Conservation (phyloP, 2,888 invertebrate species). For the Chalcosyrphus nemorum region DNA sequence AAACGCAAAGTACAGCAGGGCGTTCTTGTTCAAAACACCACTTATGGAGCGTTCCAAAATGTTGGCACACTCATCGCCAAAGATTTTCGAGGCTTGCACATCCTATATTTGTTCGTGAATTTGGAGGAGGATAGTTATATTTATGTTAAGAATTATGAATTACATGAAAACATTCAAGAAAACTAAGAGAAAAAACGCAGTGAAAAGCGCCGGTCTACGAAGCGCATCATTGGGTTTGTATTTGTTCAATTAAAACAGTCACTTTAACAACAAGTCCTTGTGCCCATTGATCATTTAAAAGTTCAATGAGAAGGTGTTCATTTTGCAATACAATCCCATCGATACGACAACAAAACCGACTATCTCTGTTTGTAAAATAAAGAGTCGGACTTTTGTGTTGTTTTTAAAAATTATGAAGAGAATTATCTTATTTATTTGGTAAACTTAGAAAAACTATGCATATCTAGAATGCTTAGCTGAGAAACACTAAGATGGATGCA, state of each 20-base stretch:
- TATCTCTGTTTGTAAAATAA: conserved; percentile 48
- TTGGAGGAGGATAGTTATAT: background rate
- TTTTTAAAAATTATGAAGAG: conserved; percentile 17
- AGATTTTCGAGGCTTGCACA: conserved; percentile 94
- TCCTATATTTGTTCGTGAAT: conserved; percentile 86
- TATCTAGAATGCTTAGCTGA: conserved; percentile 4
- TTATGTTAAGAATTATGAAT: conserved; percentile 17
- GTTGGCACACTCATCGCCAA: conserved; percentile 96
- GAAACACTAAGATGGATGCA: conserved; percentile 32
- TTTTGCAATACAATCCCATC: conserved; percentile 67
- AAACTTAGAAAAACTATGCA: conserved; percentile 25
- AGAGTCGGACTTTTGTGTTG: conserved; percentile 32
- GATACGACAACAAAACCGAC: conserved; percentile 66
- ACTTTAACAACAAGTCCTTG: no score
- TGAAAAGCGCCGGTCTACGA: conserved; percentile 76
- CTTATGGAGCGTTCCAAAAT: conserved; percentile 97
- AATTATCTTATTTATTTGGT: conserved; percentile 31
- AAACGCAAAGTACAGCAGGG: conserved; percentile 97
- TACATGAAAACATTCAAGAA: background rate
- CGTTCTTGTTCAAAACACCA: conserved; percentile 94
- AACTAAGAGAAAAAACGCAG: conserved; percentile 71
- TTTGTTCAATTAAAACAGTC: conserved; percentile 26
- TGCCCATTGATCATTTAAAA: background rate
- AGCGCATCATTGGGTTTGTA: conserved; percentile 79
- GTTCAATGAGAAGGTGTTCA: background rate